A percentile compares a stretch with the other conserved stretches of the same genome.
phyloP scores from a whole-genome alignment of 2,888 invertebrate species.

The Artemia sinica region DNA sequence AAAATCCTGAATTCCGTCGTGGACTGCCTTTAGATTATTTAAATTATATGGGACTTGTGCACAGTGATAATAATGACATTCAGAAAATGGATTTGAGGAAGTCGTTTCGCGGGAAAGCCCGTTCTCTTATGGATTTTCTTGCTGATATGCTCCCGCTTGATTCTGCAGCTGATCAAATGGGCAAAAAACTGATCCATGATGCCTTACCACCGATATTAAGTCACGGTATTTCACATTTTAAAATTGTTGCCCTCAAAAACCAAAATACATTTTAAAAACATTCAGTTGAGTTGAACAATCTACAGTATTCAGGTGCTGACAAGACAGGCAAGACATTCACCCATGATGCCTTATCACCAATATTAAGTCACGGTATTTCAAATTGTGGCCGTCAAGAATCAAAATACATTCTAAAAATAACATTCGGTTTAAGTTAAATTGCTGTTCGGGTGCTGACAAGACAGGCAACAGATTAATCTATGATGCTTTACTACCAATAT shows the following conservation, averaged over 20 bases:
- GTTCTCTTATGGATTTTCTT: slow-evolving; percentile 41
- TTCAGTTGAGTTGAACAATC: no score
- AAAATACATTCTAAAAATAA: no score
- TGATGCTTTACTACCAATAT: slow-evolving; percentile 67
- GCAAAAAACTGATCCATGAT: slow-evolving; percentile 62
- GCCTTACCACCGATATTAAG: slow-evolving; percentile 65
- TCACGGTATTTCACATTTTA: slow-evolving; percentile 29
- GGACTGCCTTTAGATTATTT: slow-evolving; percentile 66
- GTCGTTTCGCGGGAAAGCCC: slow-evolving; percentile 38
- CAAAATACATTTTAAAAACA: no score
- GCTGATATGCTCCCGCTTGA: slow-evolving; percentile 43
- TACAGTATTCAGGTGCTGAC: slow-evolving; percentile 54
- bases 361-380: slow-evolving; percentile 38
- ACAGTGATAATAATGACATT: slow-evolving; percentile 37
- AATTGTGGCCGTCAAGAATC: no score
- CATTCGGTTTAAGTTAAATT: no score
- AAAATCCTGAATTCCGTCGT: slow-evolving; percentile 50
- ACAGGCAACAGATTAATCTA: slow-evolving; percentile 66
- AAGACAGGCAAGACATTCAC: slow-evolving; percentile 65
- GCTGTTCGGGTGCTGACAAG: slow-evolving; percentile 60
- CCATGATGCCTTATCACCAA: slow-evolving; percentile 72
- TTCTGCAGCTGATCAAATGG: slow-evolving; percentile 67
- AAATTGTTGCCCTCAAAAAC: no score
- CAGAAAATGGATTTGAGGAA: slow-evolving; percentile 24
- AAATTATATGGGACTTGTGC: slow-evolving; percentile 51